Evolutionary conservation across 2,797 vertebrate species (phyloP).

Genomic region (Muscicapa striata): DNA sequence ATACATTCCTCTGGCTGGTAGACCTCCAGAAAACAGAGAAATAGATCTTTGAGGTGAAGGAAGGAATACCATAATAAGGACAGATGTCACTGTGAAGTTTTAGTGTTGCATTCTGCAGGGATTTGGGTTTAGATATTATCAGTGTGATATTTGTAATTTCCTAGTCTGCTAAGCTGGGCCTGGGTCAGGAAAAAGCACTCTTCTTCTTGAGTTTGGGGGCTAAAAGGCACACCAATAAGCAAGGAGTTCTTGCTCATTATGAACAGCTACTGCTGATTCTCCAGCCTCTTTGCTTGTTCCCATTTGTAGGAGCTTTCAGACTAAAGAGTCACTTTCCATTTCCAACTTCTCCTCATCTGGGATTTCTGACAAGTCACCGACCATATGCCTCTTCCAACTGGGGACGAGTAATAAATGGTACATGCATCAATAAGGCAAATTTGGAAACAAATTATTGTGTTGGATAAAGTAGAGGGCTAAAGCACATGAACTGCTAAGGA

Average conservation of each 20-base stretch:
- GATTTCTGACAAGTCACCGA: not conserved
- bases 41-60: constrained; percentile 34
- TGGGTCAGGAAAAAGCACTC: not conserved
- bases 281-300: not conserved
- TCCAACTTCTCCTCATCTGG: not conserved
- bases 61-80: constrained; percentile 51
- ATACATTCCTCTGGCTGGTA: constrained; percentile 40
- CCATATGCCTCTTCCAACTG: accelerated
- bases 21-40: constrained; percentile 29
- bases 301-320: not conserved
- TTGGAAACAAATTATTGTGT: not conserved
- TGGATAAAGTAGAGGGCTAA: not conserved
- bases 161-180: not conserved
- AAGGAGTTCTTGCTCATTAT: not conserved
- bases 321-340: not conserved
- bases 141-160: not conserved
- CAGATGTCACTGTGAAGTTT: constrained; percentile 1
- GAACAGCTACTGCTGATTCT: not conserved
- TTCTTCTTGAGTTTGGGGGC: not conserved
- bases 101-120: constrained; percentile 1
- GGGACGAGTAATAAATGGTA: not conserved
- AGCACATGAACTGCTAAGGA: not conserved
- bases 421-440: not conserved
- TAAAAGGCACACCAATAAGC: not conserved
- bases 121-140: not conserved